A percentile compares a stretch with the other conserved stretches of the same genome.
These are phyloP conservation scores for Syngnathus rostellatus DNA, from an alignment of 2,797 vertebrate genomes.

Conservation along the genomic window DNA sequence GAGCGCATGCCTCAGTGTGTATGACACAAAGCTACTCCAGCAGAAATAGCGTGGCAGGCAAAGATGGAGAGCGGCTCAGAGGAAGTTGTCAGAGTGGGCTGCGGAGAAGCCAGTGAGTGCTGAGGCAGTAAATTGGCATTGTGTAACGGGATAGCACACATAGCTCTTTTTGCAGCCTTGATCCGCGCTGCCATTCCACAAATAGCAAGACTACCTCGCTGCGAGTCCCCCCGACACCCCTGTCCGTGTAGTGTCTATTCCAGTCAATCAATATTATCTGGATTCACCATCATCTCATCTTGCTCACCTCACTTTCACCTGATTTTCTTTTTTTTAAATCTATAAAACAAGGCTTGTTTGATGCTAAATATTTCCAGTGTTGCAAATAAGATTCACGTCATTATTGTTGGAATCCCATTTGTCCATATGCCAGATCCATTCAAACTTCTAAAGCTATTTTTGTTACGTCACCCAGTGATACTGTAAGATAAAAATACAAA, in stretches of 20 bases:
- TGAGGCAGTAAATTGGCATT: slow-evolving; percentile 82
- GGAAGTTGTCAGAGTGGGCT: slow-evolving; percentile 63
- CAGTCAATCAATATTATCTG: slow-evolving; percentile 26
- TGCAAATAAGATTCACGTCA: not conserved
- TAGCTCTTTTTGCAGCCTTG: slow-evolving; percentile 70
- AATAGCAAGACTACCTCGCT: slow-evolving; percentile 63
- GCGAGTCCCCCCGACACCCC: slow-evolving; percentile 18
- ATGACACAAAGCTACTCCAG: slow-evolving; percentile 43
- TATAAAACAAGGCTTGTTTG: not conserved
- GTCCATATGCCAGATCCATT: not conserved
- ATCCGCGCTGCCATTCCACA: slow-evolving; percentile 68
- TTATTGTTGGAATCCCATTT: not conserved
- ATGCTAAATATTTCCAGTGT: not conserved
- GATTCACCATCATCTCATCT: slow-evolving; percentile 1
- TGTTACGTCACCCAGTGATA: not conserved
- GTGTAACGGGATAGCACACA: slow-evolving; percentile 86
- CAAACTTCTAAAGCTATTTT: not conserved
- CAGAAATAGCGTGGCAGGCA: slow-evolving; percentile 31
- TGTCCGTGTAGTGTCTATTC: slow-evolving; percentile 29
- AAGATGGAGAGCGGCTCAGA: slow-evolving; percentile 16
- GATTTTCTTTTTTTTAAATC: not conserved
- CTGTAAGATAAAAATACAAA: not conserved
- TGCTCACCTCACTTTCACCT: not conserved
- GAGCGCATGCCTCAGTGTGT: slow-evolving; percentile 32
- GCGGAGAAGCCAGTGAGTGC: slow-evolving; percentile 77